These are phyloP conservation scores for Xiphophorus couchianus DNA, from an alignment of 2,113 vertebrate species.

Conservation along the genomic window DNA sequence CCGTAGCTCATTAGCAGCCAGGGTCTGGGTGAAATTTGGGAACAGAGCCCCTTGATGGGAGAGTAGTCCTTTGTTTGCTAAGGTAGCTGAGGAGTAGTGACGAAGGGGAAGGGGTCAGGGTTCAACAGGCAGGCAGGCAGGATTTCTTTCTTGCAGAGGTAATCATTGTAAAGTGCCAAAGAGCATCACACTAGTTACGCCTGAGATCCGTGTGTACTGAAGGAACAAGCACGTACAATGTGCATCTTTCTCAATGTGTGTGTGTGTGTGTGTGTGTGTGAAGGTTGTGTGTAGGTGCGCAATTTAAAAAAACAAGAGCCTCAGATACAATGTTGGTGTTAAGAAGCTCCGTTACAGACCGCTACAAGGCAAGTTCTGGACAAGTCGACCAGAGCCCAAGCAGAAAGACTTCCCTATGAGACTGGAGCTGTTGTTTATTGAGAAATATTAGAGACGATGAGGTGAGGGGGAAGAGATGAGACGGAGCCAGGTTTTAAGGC, in stretches of 20 bases:
- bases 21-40: conserved; percentile 30
- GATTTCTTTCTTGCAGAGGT: conserved; percentile 63
- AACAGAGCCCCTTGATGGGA: background rate
- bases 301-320: conserved; percentile 24
- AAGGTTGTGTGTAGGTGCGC: conserved; percentile 16
- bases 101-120: background rate
- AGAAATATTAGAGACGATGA: conserved; percentile 19
- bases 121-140: conserved; percentile 37
- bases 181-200: conserved; percentile 60
- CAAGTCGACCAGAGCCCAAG: conserved; percentile 35
- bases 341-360: conserved; percentile 53
- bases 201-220: conserved; percentile 56
- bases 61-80: conserved; percentile 10
- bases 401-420: conserved; percentile 31
- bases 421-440: conserved; percentile 38
- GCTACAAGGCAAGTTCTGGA: conserved; percentile 42
- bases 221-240: background rate
- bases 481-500: conserved; percentile 48
- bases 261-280: conserved; percentile 1
- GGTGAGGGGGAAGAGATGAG: conserved; percentile 4
- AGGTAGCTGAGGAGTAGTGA: conserved; percentile 8
- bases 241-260: background rate
- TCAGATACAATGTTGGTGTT: conserved; percentile 40
- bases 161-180: conserved; percentile 77
- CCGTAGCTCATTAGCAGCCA: conserved; percentile 34